Conservation (phyloP, 2,888 invertebrate genomes). For the Alitta virens region DNA sequence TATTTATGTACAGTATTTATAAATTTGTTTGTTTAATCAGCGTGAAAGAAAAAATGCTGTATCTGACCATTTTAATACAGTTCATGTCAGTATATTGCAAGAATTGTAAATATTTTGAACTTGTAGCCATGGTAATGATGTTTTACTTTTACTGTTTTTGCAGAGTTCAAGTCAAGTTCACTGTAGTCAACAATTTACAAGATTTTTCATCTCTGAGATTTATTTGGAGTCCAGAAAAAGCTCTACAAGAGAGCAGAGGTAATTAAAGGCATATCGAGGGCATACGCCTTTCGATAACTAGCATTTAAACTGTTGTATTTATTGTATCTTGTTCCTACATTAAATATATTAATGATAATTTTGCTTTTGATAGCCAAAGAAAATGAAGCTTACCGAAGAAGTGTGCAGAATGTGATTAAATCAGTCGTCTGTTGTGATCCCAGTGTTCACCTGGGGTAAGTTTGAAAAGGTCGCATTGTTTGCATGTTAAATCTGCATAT, state of each 20-base stretch:
- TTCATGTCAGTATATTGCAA: too few species aligned
- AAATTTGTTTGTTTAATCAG: too few species aligned
- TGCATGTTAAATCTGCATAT: too few species aligned
- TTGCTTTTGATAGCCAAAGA: slow-evolving; percentile 3
- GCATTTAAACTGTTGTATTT: too few species aligned
- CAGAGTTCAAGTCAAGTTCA: slow-evolving; percentile 40
- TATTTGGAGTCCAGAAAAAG: slow-evolving; percentile 37
- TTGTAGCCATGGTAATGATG: too few species aligned
- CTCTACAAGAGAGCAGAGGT: slow-evolving; percentile 17
- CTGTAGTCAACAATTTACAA: slow-evolving; percentile 40
- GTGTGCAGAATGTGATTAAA: slow-evolving; percentile 17
- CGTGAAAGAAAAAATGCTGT: too few species aligned
- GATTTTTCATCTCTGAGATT: slow-evolving; percentile 41
- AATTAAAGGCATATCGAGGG: too few species aligned
- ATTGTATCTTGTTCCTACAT: too few species aligned
- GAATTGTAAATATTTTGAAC: too few species aligned
- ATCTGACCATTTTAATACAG: too few species aligned
- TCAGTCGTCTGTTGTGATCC: slow-evolving; percentile 36
- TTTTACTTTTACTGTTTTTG: slow-evolving; percentile 6
- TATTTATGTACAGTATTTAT: too few species aligned
- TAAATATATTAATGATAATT: background rate
- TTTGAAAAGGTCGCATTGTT: background rate
- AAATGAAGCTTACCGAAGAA: background rate
- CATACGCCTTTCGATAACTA: too few species aligned
- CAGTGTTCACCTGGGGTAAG: slow-evolving; percentile 32